phyloP scores from a whole-genome alignment of 2,113 vertebrate genomes.

The Semicossyphus pulcher region DNA sequence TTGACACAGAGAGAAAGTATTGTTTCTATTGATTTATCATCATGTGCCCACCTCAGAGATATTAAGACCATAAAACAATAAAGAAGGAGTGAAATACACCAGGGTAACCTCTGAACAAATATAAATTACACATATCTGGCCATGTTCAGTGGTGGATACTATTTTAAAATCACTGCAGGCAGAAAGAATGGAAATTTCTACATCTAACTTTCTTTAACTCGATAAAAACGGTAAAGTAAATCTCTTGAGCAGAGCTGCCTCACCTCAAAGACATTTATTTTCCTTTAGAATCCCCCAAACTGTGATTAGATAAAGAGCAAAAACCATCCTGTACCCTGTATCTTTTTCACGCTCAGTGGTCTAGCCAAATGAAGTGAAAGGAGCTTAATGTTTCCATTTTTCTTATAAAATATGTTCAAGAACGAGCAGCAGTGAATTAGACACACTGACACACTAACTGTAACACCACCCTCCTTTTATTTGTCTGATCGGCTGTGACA shows the following conservation, averaged over 20 bases:
- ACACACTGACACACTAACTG: slow-evolving; percentile 45
- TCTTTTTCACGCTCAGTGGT: slow-evolving; percentile 51
- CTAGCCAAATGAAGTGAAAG: slow-evolving; percentile 59
- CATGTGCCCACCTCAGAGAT: slow-evolving; percentile 55
- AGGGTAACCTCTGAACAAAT: slow-evolving; percentile 39
- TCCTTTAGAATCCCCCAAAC: neutral
- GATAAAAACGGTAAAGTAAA: too few species aligned
- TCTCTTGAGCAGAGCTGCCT: neutral
- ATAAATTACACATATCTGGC: slow-evolving; percentile 17
- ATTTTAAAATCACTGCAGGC: neutral
- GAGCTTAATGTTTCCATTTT: slow-evolving; percentile 14
- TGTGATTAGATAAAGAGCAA: slow-evolving; percentile 45
- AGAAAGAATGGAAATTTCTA: neutral
- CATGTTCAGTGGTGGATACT: neutral
- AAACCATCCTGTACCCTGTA: slow-evolving; percentile 25
- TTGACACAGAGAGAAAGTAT: slow-evolving; percentile 36
- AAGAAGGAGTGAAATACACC: slow-evolving; percentile 43
- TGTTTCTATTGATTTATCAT: slow-evolving; percentile 69
- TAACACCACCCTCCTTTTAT: slow-evolving; percentile 28
- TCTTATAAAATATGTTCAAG: slow-evolving; percentile 52
- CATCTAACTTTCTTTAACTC: neutral
- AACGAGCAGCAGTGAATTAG: slow-evolving; percentile 60
- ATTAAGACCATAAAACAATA: slow-evolving; percentile 62
- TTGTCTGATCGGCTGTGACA: slow-evolving; percentile 54
- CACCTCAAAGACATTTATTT: slow-evolving; percentile 2